phyloP scores from a whole-genome alignment of 2,797 vertebrate species.

The Synaphobranchus kaupii region DNA sequence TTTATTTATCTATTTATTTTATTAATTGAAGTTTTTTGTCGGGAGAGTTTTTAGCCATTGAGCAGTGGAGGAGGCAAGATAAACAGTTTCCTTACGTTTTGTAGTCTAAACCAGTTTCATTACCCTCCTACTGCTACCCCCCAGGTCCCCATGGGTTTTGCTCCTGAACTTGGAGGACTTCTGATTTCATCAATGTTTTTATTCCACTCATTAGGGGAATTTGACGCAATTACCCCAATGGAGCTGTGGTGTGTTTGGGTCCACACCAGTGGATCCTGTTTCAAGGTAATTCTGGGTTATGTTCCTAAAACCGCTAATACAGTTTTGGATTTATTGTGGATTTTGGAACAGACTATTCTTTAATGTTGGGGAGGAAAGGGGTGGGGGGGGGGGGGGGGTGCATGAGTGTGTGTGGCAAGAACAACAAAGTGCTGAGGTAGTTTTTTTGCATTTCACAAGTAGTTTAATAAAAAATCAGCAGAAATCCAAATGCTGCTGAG shows the following conservation, averaged over 20 bases:
- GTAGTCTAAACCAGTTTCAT: background rate
- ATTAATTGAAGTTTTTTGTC: background rate
- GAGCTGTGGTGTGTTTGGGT: background rate
- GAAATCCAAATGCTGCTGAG: background rate
- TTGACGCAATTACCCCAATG: background rate
- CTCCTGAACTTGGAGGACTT: slow-evolving; percentile 5
- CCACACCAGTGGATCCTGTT: background rate
- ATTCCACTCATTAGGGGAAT: background rate
- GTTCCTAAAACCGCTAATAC: background rate
- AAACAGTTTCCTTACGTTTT: too few species aligned
- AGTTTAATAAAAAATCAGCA: background rate
- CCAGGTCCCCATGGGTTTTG: background rate
- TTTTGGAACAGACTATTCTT: slow-evolving; percentile 9
- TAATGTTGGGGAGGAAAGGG: background rate
- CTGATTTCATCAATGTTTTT: background rate
- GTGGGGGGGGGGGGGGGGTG: background rate
- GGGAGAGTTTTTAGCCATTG: too few species aligned
- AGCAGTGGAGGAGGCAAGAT: too few species aligned
- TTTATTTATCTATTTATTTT: background rate
- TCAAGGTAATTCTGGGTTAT: slow-evolving; percentile 8
- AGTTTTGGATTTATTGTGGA: background rate
- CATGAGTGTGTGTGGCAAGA: background rate
- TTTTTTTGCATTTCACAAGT: background rate
- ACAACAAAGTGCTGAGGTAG: background rate
- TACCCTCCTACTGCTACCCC: background rate